Base-by-base conservation (phyloP, 2,113 vertebrate genomes). In the Oceanodroma tethys region DNA sequence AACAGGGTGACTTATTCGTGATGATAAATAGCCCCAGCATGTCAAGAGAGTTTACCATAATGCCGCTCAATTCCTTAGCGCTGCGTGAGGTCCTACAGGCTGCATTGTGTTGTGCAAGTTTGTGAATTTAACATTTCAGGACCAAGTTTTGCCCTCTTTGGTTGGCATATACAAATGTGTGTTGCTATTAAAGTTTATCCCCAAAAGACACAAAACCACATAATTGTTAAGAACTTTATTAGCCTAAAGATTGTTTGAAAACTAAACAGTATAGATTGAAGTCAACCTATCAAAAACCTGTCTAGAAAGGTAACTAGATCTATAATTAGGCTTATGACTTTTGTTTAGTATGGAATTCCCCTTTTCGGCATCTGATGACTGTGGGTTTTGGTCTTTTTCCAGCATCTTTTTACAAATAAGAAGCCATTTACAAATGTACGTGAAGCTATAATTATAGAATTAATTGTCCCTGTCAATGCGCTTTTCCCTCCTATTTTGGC, bases 331-430 rank as follows among this genome's bases (percentile, higher is more conserved):
- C 86, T 78, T 82, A 83, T 52, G 45, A 67, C 56, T 92, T 87
- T 40, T 89, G 79, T 34, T 96, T 83, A 68, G 58, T 8, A 7
- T 82, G 98, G 96, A 98, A 97, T 98, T 98, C 95, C 96, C 97
- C 97, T 75, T 93, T 88, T 73, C 30, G 25, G 55, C 76, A 89
- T 94, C 92, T 95, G 80, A 53, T 74, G 91, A 81, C 74, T 94
- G 78, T 86, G 94, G 76, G 68, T 30, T 96, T 97, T 96, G 92
- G 95, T 91, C 40, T 62, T 74, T 73, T 97, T 96, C 94, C 96
- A 96, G 96, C 68, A 55, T 88, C 87, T 94, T 95, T 91, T 93
- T 91, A 88, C 88, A 96, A 96, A 87, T 90, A 91, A 89, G 81
- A 50, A 82, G 45, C 92, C 62, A 16, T 88, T 97, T 92, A 78